Evolutionary conservation across 2,113 vertebrate species (phyloP).

Genomic region (Eublepharis macularius): DNA sequence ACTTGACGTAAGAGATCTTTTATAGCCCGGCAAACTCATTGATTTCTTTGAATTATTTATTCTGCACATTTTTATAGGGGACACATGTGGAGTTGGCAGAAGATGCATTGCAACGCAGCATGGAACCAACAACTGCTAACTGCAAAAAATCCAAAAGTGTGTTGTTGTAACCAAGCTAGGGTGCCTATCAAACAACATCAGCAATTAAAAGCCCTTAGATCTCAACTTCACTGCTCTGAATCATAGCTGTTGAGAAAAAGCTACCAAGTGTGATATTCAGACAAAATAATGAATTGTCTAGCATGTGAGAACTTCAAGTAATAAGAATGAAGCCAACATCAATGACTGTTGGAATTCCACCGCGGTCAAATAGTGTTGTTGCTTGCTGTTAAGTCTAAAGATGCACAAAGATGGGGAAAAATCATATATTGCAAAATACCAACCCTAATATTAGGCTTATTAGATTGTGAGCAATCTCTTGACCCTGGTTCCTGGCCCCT

Average conservation of each 20-base stretch:
- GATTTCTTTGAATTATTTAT: slow-evolving; percentile 27
- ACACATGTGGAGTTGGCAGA: background rate
- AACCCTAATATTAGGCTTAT: too few relatives aligned
- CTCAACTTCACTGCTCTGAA: background rate
- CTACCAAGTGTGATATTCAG: background rate
- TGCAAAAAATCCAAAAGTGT: background rate
- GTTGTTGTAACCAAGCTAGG: background rate
- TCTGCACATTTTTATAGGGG: slow-evolving; percentile 4
- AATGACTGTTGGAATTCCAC: background rate
- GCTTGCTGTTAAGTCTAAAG: background rate
- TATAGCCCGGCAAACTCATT: slow-evolving; percentile 1
- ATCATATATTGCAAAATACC: too few relatives aligned
- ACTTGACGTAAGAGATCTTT: background rate
- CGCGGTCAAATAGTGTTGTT: background rate
- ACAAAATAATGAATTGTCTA: background rate
- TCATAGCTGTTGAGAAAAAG: background rate
- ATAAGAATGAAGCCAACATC: background rate
- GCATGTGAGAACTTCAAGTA: background rate
- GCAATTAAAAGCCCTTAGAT: background rate
- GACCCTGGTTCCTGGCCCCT: too few relatives aligned
- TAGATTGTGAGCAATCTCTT: too few relatives aligned
- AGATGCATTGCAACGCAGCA: background rate
- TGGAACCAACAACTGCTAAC: background rate
- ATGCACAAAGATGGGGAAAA: background rate
- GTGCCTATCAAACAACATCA: background rate